phyloP scores from a whole-genome alignment of 1,140 invertebrate species.

The Leucophenga varia region DNA sequence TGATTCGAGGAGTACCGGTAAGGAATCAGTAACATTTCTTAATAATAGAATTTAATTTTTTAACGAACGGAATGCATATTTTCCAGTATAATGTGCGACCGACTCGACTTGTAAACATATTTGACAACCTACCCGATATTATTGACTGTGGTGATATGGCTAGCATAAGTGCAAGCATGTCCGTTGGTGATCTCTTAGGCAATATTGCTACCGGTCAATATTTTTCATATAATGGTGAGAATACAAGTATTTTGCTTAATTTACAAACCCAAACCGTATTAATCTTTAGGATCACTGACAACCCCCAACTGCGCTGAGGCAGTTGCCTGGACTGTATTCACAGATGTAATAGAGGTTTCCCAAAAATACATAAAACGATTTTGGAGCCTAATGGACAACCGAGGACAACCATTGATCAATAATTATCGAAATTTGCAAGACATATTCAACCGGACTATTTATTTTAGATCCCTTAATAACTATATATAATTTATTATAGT shows the following conservation, averaged over 20 bases:
- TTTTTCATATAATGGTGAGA: conserved; percentile 35
- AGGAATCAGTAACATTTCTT: neutral
- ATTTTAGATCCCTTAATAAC: conserved; percentile 49
- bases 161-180: conserved; percentile 13
- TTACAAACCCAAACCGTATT: neutral
- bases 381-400: conserved; percentile 24
- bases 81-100: neutral
- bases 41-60: neutral
- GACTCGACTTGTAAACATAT: conserved; percentile 2
- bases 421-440: conserved; percentile 46
- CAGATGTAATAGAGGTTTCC: conserved; percentile 18
- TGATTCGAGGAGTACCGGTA: conserved; percentile 22
- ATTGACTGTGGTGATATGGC: neutral
- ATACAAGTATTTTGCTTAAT: neutral
- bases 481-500: no score
- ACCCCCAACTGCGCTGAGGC: conserved; percentile 57
- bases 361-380: conserved; percentile 29
- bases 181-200: conserved; percentile 25
- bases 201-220: conserved; percentile 25
- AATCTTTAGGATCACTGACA: conserved; percentile 75
- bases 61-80: neutral
- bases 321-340: conserved; percentile 43
- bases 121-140: conserved; percentile 1
- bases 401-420: conserved; percentile 19
- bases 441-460: conserved; percentile 62